phyloP scores from a whole-genome alignment of 1,140 invertebrate species.

The Solenopsis invicta region DNA sequence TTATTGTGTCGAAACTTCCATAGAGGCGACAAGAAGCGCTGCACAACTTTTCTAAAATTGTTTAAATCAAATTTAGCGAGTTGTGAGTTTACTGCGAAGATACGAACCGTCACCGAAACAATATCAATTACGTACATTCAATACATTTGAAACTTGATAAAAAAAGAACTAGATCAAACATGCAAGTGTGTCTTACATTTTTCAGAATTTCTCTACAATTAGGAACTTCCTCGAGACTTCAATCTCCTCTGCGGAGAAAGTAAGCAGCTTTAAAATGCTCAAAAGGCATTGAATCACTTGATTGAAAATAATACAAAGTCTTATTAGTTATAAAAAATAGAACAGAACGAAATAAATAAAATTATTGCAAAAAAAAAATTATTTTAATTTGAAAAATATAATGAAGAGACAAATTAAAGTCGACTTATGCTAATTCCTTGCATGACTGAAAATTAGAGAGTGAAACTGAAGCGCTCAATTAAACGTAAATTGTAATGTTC shows the following conservation, averaged over 20 bases:
- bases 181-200: background rate
- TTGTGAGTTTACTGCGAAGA: background rate
- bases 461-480: background rate
- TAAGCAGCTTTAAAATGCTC: conserved; percentile 12
- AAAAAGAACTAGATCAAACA: conserved; percentile 21
- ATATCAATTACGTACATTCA: background rate
- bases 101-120: background rate
- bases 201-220: background rate
- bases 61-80: background rate
- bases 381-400: background rate
- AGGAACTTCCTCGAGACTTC: background rate
- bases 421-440: background rate
- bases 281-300: background rate
- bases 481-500: background rate
- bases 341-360: background rate
- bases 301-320: conserved; percentile 17
- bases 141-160: background rate
- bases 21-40: background rate
- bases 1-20: background rate
- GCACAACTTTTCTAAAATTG: conserved; percentile 8
- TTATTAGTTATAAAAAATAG: background rate
- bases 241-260: conserved; percentile 5
- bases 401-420: background rate
- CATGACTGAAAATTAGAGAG: background rate
- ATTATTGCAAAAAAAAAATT: background rate